These are phyloP conservation scores for Amphimallon solstitiale DNA, from an alignment of 2,888 invertebrate species.

Conservation along the genomic window DNA sequence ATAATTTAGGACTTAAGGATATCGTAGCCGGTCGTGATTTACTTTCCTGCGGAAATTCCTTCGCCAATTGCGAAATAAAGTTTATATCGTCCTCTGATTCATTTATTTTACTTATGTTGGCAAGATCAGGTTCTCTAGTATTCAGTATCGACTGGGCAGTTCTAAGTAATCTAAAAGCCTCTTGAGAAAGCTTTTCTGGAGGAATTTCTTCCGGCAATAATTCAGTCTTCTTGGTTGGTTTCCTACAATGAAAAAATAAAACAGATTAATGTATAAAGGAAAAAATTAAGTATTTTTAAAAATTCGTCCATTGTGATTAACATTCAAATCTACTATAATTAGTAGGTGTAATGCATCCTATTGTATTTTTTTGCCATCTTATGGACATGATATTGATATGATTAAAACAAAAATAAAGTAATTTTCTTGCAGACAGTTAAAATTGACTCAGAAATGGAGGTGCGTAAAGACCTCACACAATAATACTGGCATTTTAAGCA, in stretches of 20 bases:
- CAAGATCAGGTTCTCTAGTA: constrained; percentile 72
- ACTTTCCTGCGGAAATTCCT: constrained; percentile 56
- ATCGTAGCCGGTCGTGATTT: constrained; percentile 56
- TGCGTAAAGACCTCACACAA: too few relatives aligned
- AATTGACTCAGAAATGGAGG: too few relatives aligned
- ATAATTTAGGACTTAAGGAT: constrained; percentile 57
- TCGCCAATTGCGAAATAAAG: constrained; percentile 59
- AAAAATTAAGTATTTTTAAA: too few relatives aligned
- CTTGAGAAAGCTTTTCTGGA: constrained; percentile 73
- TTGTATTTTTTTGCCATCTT: too few relatives aligned
- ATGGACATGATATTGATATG: too few relatives aligned
- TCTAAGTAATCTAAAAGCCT: constrained; percentile 73
- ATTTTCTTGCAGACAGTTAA: too few relatives aligned
- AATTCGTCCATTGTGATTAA: too few relatives aligned
- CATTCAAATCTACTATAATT: neutral
- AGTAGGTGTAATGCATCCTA: neutral
- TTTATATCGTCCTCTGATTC: constrained; percentile 55
- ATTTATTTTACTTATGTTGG: constrained; percentile 52
- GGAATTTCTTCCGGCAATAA: constrained; percentile 65
- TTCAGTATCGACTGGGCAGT: constrained; percentile 73
- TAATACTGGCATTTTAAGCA: too few relatives aligned
- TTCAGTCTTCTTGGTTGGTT: constrained; percentile 59
- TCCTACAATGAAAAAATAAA: constrained; percentile 55
- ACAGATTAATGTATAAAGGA: too few relatives aligned
- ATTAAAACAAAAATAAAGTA: too few relatives aligned